These are phyloP conservation scores for Actinernus sp. DNA, from an alignment of 92 coral and sea anemone species.

Conservation along the genomic window DNA sequence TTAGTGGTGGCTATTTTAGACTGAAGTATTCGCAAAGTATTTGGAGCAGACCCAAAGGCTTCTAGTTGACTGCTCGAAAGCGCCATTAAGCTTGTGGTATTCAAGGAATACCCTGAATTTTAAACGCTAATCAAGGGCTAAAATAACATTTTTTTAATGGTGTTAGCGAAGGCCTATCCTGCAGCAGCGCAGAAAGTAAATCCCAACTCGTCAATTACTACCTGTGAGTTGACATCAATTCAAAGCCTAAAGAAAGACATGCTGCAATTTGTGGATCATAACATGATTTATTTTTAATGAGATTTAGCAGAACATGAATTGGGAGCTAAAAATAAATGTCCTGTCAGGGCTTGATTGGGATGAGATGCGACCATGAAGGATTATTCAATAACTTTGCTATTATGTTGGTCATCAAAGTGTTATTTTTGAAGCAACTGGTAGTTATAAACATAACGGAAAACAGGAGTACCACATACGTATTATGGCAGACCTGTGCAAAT, in stretches of 20 bases:
- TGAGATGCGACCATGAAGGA: not conserved
- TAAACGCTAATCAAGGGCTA: not conserved
- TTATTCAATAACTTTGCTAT: no score
- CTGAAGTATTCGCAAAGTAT: not conserved
- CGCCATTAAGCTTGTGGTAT: slow-evolving; percentile 45
- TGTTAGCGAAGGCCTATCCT: no score
- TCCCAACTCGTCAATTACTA: no score
- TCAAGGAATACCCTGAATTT: slow-evolving; percentile 11
- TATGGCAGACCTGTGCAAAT: no score
- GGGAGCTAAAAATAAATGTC: slow-evolving; percentile 49
- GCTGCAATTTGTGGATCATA: slow-evolving; percentile 25
- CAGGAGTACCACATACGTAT: no score
- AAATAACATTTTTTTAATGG: no score
- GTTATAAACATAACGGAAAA: no score
- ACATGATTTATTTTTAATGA: slow-evolving; percentile 85
- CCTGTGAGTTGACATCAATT: not conserved
- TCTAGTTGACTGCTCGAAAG: no score
- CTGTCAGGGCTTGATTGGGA: slow-evolving; percentile 20
- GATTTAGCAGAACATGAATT: slow-evolving; percentile 52
- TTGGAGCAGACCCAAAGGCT: not conserved
- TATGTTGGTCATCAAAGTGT: no score
- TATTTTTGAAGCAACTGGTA: no score
- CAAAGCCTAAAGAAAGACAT: not conserved
- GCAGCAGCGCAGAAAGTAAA: no score
- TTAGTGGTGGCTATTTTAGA: not conserved